Conservation (phyloP, 2,888 invertebrate genomes). For the Netelia melanura region DNA sequence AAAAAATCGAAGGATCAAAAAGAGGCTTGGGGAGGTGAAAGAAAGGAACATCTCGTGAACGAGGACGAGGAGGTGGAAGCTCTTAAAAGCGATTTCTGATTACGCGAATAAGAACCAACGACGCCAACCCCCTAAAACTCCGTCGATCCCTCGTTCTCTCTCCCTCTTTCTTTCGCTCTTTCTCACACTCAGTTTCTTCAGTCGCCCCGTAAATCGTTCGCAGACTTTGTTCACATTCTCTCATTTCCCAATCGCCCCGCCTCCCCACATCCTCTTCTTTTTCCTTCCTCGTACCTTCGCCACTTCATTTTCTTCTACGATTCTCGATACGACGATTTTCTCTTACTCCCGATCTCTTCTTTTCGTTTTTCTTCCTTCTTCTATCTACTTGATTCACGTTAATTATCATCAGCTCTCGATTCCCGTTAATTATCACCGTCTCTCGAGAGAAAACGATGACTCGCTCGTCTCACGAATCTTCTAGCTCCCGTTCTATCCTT, state of each 20-base stretch:
- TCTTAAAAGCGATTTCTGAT: conserved; percentile 67
- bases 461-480: conserved; percentile 47
- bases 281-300: not conserved
- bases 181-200: not conserved
- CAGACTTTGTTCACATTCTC: conserved; percentile 42
- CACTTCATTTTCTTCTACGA: conserved; percentile 46
- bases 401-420: conserved; percentile 63
- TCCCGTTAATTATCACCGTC: conserved; percentile 43
- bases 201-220: conserved; percentile 23
- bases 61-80: conserved; percentile 13
- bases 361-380: conserved; percentile 3
- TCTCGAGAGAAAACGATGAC: conserved; percentile 60
- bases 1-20: conserved; percentile 25
- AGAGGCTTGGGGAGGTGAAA: not conserved
- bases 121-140: not conserved
- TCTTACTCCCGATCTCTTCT: conserved; percentile 22
- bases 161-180: not conserved
- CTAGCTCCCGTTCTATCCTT: conserved; percentile 8
- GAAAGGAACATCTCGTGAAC: conserved; percentile 22
- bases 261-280: conserved; percentile 26
- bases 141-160: conserved; percentile 3
- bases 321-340: conserved; percentile 32
- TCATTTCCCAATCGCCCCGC: too few species aligned
- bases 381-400: conserved; percentile 45
- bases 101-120: conserved; percentile 61